Evolutionary conservation across 2,797 vertebrate species (phyloP), one percentile per base, ranked within the genome.

Genomic region (Oceanodroma leucorhoa): DNA sequence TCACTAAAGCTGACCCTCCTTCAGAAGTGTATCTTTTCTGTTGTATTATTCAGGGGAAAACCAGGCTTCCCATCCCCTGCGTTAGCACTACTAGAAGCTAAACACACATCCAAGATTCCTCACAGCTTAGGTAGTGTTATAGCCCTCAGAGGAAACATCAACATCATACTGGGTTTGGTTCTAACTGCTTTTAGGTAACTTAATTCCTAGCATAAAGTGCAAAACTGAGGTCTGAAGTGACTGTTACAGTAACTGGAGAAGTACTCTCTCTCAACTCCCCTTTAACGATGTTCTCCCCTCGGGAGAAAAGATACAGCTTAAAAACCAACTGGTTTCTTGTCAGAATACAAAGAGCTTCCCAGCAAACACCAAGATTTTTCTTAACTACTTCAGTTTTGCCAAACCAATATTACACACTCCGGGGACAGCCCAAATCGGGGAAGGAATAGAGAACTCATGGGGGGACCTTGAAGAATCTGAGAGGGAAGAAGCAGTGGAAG

Each of bases 351-450:
- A 65, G 36, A 34, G 20, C 54, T 77, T 27, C 54, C 14, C 57
- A 64, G 84, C 30, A 46, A 51, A 61, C 41, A 60, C 22, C 43
- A 32, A 10, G 11, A 23, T 69, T 97, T 98, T 98, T 91, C 98
- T 98, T 99, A 98, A 99, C 98, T 9, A 62, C 26, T 60, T 50
- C 83, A 99, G 99, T 78, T 95, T 98, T 60, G 85, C 97, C 50
- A 94, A 89, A 69, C 98, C 98, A 72, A 93, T 99, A 83, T 85
- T 99, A 40, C 98, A 98, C 26, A 98, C 97, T 58, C 98, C 98
- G 14, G 99, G 99, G 46, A 98, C 99, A 12, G 99, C 98, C 41
- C 99, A 99, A 89, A 98, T 99, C 43, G 99, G 99, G 34, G 98
- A 99, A 75, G 98, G 98, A 29, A 54, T 98, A 84, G 98, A 98